These are phyloP conservation scores for Lordiphosa andalusiaca DNA, from an alignment of 2,888 invertebrate genomes.

Conservation along the genomic window DNA sequence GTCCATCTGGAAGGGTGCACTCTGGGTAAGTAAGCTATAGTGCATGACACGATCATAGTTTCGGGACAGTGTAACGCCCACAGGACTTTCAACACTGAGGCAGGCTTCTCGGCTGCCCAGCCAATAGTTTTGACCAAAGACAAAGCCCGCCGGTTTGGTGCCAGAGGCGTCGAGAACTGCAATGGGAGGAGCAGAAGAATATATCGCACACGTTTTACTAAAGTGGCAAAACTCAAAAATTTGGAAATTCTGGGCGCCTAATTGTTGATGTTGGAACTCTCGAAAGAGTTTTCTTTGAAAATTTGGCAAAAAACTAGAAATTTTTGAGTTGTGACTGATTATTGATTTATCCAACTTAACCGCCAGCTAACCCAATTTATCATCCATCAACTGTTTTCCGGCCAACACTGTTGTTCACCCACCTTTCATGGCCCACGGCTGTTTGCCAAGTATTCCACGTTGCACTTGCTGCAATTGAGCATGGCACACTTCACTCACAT, in stretches of 20 bases:
- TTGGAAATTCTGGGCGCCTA: too few species aligned
- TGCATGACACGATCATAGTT: conserved; percentile 78
- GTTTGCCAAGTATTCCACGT: conserved; percentile 78
- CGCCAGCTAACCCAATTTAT: too few species aligned
- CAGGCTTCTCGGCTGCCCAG: conserved; percentile 82
- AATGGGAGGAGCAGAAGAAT: conserved; percentile 2
- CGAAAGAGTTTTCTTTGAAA: too few species aligned
- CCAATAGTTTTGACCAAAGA: conserved; percentile 84
- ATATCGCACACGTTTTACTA: too few species aligned
- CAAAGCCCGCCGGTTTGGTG: conserved; percentile 81
- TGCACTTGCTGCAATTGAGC: conserved; percentile 79
- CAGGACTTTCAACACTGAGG: conserved; percentile 76
- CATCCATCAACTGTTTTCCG: conserved; percentile 44
- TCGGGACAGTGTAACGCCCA: conserved; percentile 76
- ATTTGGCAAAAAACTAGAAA: too few species aligned
- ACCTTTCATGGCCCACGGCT: conserved; percentile 82
- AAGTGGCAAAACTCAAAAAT: too few species aligned
- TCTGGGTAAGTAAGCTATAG: conserved; percentile 72
- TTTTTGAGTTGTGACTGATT: too few species aligned
- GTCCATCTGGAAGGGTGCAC: conserved; percentile 78
- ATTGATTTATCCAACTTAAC: too few species aligned
- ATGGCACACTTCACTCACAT: conserved; percentile 76
- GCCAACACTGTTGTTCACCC: conserved; percentile 53
- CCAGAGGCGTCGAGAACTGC: conserved; percentile 83
- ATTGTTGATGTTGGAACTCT: too few species aligned